Base-by-base conservation (phyloP, 2,888 invertebrate species). In the Zele albiditarsus region DNA sequence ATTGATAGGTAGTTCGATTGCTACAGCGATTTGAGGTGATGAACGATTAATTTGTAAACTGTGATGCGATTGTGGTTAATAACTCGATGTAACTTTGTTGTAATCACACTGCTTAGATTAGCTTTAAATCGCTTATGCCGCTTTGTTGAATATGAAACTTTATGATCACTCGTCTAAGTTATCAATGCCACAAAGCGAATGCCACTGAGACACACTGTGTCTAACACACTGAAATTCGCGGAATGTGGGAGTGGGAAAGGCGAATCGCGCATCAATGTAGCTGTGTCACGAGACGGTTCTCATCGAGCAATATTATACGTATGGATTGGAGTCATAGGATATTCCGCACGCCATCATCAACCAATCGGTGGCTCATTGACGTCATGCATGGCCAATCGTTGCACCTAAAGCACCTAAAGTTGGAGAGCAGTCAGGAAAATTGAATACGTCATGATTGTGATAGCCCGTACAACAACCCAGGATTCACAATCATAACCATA, bases 1-100 rank as follows among this genome's bases (percentile, higher is more conserved):
- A 76, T 82, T 82, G 63, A 84, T 83, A 58, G 77, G 70, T 72
- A 66, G 71, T 71, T 72, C 49, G 78, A 76, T 77, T 76, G 67
- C 73, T 78, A 82, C 83, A 83, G 82, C 84, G 80, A 14, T 31
- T 28, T 28, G 12, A 31, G 4, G 14, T 28, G 5, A 28, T 38
- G 38, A 2, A 38, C 38, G 38, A 38, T 38, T 38, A 12, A 12
- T 38, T 38, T 38, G 5, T 8, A 12, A 12, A 4, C 10, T 38
- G 8, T 38, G 5, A 6, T 38, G 5, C 12, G 38, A 38, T 38
- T 8, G 0, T 8, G 38, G 38, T 0, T 38, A 12, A 38, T 2
- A 38, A 38, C 2, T 38, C 2, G 12, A 38, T 38, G 1, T 8
- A 38, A 38, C 8, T 38, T 12, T 12, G 12, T 12, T 38, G 38